Base-by-base conservation (phyloP, 2,113 vertebrate genomes). In the Zootoca vivipara region DNA sequence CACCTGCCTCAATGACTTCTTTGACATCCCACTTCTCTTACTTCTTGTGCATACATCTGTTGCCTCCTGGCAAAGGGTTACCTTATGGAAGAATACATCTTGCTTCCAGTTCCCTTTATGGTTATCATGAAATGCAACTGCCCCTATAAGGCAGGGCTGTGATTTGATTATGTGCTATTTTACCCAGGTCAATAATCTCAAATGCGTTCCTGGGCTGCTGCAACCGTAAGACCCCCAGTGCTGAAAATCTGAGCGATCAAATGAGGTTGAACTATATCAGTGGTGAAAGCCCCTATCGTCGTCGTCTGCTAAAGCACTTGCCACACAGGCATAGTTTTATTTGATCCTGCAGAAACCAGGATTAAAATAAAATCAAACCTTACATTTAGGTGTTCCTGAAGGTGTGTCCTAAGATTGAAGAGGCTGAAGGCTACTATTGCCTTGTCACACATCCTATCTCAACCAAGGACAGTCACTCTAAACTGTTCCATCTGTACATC, bases 1-100 rank as follows among this genome's bases (percentile, higher is more conserved):
- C 1, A 85, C 12, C 89, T 82, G 42, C 52, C 70, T 18, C 33
- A 87, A 84, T 38, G 73, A 0, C 78, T 81, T 80, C 33, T 0
- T 90, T 81, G 28, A 40, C 74, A 88, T 88, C 35, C 90, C 12
- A 73, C 22, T 69, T 89, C 8, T 70, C 46, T 24, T 58, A 6
- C 5, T 89, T 46, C 26, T 84, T 85, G 85, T 40, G 38, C 58
- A 70, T 40, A 62, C 65, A 80, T 26, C n/a, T 58, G 3, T 73
- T 73, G 28, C 56, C 78, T 62, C 52, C 72, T 56, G 62, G 33
- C 83, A 56, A 77, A n/a, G 13, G 5, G 8, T 22, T 65, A 30
- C 18, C 1, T 87, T 82, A 88, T 82, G 89, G 12, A 28, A 18
- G 2, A 87, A 82, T 10, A 35, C 56, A 89, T 90, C 20, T 56